phyloP scores from a whole-genome alignment of 2,113 vertebrate genomes.

The Gadus macrocephalus region DNA sequence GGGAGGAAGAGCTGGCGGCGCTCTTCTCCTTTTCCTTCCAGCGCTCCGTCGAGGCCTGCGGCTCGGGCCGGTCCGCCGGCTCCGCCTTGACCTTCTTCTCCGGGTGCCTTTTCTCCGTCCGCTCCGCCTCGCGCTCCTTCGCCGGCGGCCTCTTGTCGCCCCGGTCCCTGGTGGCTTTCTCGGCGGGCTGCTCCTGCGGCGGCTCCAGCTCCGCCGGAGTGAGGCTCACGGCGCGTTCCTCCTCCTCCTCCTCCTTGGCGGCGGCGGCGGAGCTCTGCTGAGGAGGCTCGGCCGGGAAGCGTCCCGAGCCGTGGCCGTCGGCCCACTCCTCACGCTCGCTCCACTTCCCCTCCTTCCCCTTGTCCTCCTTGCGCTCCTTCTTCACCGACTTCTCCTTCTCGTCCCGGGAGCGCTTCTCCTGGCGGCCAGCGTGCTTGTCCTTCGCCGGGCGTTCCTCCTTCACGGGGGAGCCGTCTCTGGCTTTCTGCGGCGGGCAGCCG shows the following conservation, averaged over 20 bases:
- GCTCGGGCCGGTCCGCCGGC: conserved; percentile 81
- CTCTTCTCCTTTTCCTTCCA: conserved; percentile 77
- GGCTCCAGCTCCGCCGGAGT: conserved; percentile 77
- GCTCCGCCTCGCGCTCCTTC: conserved; percentile 87
- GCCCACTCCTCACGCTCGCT: conserved; percentile 68
- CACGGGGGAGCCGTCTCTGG: conserved; percentile 72
- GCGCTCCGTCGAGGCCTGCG: conserved; percentile 78
- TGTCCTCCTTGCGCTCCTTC: conserved; percentile 86
- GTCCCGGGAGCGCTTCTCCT: conserved; percentile 84
- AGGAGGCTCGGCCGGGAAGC: conserved; percentile 59
- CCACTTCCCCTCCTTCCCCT: conserved; percentile 78
- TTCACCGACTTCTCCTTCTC: conserved; percentile 80
- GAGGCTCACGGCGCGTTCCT: conserved; percentile 64
- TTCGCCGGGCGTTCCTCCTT: conserved; percentile 85
- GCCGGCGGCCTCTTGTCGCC: conserved; percentile 76
- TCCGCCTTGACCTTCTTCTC: conserved; percentile 89
- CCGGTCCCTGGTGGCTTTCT: conserved; percentile 84
- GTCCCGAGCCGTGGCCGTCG: conserved; percentile 56
- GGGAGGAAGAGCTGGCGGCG: conserved; percentile 53
- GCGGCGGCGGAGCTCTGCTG: conserved; percentile 46
- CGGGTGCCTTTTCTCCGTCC: conserved; percentile 80
- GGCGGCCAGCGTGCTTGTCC: conserved; percentile 80
- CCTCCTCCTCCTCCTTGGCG: conserved; percentile 79
- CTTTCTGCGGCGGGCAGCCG: conserved; percentile 73
- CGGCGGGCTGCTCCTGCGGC: conserved; percentile 78